Base-by-base conservation (phyloP, 2,888 invertebrate genomes). In the Pherbina coryleti region DNA sequence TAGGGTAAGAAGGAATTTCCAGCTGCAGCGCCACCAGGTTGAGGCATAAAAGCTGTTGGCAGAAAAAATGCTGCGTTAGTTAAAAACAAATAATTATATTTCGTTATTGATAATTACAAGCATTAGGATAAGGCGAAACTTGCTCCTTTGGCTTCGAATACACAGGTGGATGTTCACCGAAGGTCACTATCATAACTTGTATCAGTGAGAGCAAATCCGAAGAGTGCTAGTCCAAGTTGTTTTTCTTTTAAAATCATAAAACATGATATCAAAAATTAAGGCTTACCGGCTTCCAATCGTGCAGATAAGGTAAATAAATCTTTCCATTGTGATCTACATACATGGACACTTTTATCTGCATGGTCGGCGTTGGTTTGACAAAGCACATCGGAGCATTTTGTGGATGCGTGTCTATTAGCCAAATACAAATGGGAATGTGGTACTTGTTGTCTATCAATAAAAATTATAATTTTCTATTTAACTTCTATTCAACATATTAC, bases 321-420 rank as follows among this genome's bases (percentile, higher is more conserved):
- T 97, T 97, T 51, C 99, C 99, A 90, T 95, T 97, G 86, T 94
- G 94, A 90, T 99, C 98, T 8, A 99, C 98, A 90, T 94, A 97
- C 90, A 94, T 94, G 14, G 98, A 98, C 19, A 96, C 94, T 91
- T 97, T 98, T 81, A 99, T 98, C 79, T 94, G 93, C 99, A 99
- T 99, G 82, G 96, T 96, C 49, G 94, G 87, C 5, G 99, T 99
- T 11, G 99, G 99, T 89, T 94, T 96, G 0, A 99, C 98, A 86
- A 94, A 96, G 87, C 96, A 96, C 91, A 99, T 94, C 0, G 99
- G 99, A 51, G 98, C 97, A 91, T 97, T 96, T 88, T 95, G 94
- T 0, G 99, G 99, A 92, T 99, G 98, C 5, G 98, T 98, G 87
- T 99, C 98, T 94, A 97, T 95, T 71, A 99, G 88, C 97, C 97